A percentile compares a stretch with the other conserved stretches of the same genome.
These are phyloP conservation scores for Pogoniulus pusillus DNA, from an alignment of 2,797 vertebrate genomes.

Conservation along the genomic window DNA sequence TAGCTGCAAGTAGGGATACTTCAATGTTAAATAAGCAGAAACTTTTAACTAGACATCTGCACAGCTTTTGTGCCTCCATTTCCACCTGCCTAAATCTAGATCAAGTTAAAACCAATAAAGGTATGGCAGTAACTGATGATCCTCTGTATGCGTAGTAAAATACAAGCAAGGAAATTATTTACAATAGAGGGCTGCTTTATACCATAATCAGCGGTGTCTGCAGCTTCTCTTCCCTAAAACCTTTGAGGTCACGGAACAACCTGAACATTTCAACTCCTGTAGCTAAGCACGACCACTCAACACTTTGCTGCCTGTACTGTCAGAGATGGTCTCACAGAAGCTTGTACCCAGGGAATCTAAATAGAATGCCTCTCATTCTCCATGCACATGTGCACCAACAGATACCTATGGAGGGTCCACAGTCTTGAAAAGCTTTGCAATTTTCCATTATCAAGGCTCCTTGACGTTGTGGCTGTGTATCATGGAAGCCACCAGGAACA, in stretches of 20 bases:
- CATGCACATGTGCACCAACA: neutral
- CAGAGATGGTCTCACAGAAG: neutral
- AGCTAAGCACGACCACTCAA: too few relatives aligned
- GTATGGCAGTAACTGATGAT: neutral
- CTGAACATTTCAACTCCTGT: neutral
- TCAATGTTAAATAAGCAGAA: neutral
- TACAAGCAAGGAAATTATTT: neutral
- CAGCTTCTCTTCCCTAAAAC: neutral
- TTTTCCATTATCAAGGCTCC: neutral
- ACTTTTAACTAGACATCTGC: neutral
- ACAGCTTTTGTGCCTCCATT: neutral
- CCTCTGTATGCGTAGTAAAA: neutral
- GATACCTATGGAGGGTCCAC: neutral
- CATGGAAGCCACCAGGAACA: neutral
- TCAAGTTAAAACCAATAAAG: neutral
- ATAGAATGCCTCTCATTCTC: neutral
- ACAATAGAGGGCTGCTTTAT: neutral
- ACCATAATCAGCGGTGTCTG: neutral
- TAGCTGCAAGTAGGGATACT: neutral
- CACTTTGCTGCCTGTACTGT: neutral
- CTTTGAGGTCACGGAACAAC: neutral
- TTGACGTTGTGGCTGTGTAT: neutral
- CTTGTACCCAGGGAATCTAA: neutral
- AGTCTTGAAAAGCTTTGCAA: neutral
- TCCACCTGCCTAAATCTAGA: neutral